phyloP scores from a whole-genome alignment of 1,140 invertebrate species.

The Drosophila miranda region DNA sequence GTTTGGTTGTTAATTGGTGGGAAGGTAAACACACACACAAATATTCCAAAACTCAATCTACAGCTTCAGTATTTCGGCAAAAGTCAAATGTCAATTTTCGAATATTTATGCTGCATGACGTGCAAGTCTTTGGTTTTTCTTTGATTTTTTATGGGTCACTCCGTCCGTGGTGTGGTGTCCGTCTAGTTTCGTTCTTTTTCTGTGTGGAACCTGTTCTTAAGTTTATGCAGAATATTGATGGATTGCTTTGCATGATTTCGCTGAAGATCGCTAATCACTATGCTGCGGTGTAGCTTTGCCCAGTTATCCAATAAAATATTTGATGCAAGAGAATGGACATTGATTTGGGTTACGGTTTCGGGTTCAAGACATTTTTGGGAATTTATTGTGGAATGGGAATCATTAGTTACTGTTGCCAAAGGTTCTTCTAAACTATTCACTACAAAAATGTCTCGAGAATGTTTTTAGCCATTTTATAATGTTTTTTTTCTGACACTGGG shows the following conservation, averaged over 20 bases:
- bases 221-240: slow-evolving; percentile 19
- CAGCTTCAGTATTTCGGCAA: background rate
- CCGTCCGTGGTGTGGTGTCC: slow-evolving; percentile 4
- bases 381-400: too few relatives aligned
- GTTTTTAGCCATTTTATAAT: too few relatives aligned
- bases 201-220: slow-evolving; percentile 25
- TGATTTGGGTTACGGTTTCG: too few relatives aligned
- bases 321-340: too few relatives aligned
- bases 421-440: too few relatives aligned
- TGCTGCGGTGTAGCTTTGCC: background rate
- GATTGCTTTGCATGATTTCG: slow-evolving; percentile 8
- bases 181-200: too few relatives aligned
- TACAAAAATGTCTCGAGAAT: too few relatives aligned
- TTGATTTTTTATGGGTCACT: slow-evolving; percentile 49
- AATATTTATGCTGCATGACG: background rate
- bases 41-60: too few relatives aligned
- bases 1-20: slow-evolving; percentile 52
- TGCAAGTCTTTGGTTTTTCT: slow-evolving; percentile 17
- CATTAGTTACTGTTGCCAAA: too few relatives aligned
- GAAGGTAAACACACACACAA: slow-evolving; percentile 18
- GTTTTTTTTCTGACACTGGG: too few relatives aligned
- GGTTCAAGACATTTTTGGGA: too few relatives aligned
- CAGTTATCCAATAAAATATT: too few relatives aligned
- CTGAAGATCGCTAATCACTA: background rate
- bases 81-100: slow-evolving; percentile 39